Base-by-base conservation (phyloP, 2,888 invertebrate genomes). In the Agonopterix subpropinquella region DNA sequence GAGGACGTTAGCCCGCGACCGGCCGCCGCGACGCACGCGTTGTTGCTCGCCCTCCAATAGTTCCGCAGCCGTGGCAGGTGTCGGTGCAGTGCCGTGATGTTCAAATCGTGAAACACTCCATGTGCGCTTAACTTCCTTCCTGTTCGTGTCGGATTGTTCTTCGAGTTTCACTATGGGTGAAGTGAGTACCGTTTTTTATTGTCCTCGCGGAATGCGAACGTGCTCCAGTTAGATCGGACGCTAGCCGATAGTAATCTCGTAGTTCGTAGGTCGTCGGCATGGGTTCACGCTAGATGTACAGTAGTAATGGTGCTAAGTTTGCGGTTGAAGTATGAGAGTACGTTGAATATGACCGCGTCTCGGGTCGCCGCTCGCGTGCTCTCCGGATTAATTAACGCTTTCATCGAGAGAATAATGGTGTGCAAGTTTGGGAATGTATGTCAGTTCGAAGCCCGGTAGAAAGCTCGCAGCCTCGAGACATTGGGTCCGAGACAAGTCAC, bases 221-320 rank as follows among this genome's bases (percentile, higher is more conserved):
- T 76, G 78, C 68, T 79, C 79, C 63, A 77, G 73, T 80, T 77
- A 59, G 63, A 67, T 65, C 64, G 66, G 63, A 53, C 61, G 65
- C 65, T 67, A 67, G 67, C 67, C 61, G 73, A 70, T 74, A 62
- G 69, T 67, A 66, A 73, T 73, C 76, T 70, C 59, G 61, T 65
- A 64, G 81, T 79, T 80, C 82, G 80, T 77, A 80, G 84, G 82
- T 81, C 84, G 79, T 70, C 80, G 80, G 76, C 79, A 73, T 70
- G 68, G 67, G 67, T 59, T 64, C 15, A 60, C 60, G 59, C 56
- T 53, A 28, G 28, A 48, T 42, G 36, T 47, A 49, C 52, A 42
- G 47, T 37, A 44, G 47, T 18, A 36, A 36, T 41, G n/a, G 41
- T 41, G 28, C 28, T 28, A 28, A 28, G 28, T 28, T 28, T 28